Conservation (phyloP, 2,797 vertebrate species). For the Periparus ater region DNA sequence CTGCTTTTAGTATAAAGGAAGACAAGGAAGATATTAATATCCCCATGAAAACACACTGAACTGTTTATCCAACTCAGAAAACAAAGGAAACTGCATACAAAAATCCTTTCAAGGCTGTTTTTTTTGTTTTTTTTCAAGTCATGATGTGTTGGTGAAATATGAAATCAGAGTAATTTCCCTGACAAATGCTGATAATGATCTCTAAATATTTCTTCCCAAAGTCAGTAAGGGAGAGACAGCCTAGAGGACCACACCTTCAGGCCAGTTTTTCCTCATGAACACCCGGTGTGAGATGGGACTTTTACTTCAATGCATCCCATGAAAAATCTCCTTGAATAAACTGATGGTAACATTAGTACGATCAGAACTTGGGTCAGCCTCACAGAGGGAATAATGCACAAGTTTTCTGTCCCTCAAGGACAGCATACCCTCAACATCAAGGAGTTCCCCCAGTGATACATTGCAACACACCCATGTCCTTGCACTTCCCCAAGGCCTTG, state of each 20-base stretch:
- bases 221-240: background rate
- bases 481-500: background rate
- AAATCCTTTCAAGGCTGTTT: background rate
- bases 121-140: background rate
- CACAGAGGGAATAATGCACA: background rate
- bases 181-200: background rate
- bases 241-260: background rate
- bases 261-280: accelerated
- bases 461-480: accelerated
- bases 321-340: background rate
- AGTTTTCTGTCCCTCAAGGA: background rate
- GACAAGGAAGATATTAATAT: background rate
- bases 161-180: background rate
- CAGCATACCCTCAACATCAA: background rate
- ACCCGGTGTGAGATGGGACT: background rate
- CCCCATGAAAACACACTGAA: background rate
- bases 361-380: background rate
- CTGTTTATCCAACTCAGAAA: background rate
- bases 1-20: background rate
- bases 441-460: background rate
- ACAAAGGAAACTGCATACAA: background rate
- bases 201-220: background rate
- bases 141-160: background rate
- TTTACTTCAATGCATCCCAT: background rate
- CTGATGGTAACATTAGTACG: too few species aligned